Base-by-base conservation (phyloP, 2,888 invertebrate genomes). In the Clunio marinus region DNA sequence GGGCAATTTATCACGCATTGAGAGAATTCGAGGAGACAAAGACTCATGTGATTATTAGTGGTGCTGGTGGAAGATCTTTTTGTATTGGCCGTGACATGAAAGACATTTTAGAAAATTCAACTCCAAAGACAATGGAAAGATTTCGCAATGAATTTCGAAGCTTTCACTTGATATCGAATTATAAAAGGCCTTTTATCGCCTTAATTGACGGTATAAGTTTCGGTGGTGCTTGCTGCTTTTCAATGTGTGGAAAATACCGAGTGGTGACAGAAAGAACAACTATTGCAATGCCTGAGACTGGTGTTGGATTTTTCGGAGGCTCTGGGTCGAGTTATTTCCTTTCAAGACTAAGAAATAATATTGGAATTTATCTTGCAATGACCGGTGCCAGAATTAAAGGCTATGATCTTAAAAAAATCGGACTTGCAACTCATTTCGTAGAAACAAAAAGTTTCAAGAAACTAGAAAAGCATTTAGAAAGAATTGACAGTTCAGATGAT, bases 371-470 rank as follows among this genome's bases (percentile, higher is more conserved):
- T 74, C 75, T 87, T 51, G 86, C 83, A 1, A 76, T 87, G 13
- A 86, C 85, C 13, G 86, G 86, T 1, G 45, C 45, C 1, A 13
- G 63, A 46, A 85, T 70, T 80, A 83, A 70, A 79, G 84, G 72
- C 73, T 85, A 70, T 84, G 82, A 81, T 88, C 94, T 1, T 81
- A 84, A 67, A 96, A 88, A 89, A 75, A 87, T 94, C 1, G 96
- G 97, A 1, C 85, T 99, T 69, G 96, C 96, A 0, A 97, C 97
- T 2, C 98, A 99, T 78, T 95, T 74, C 55, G 77, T 77, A 35
- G 73, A 75, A 1, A 78, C 77, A 69, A 69, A 73, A 1, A 75
- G 75, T 65, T 70, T 79, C 0, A 62, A 73, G 0, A 75, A 76
- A 13, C 69, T 79, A 17, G 76, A 78, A 71, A 70, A 72, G 0